Evolutionary conservation across 2,888 invertebrate genomes (phyloP).

Genomic region (Parnassius glacialis): DNA sequence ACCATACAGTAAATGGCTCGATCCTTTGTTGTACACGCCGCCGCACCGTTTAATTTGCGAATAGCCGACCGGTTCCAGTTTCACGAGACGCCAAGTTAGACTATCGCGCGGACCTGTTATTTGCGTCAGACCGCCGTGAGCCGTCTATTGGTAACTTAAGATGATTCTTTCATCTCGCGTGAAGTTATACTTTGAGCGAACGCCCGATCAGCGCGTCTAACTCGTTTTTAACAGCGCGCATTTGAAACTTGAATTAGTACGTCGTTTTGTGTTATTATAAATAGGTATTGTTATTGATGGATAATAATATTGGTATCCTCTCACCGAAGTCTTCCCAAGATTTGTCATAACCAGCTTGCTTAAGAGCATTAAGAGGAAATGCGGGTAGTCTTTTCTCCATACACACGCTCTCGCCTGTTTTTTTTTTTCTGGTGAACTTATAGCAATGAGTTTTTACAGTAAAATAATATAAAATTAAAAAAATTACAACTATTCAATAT

Average conservation of each 20-base stretch:
- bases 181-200: slow-evolving; percentile 50
- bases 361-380: no score
- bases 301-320: no score
- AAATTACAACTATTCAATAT: no score
- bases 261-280: neutral
- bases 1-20: slow-evolving; percentile 6
- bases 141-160: slow-evolving; percentile 51
- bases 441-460: no score
- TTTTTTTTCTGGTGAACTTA: no score
- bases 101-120: slow-evolving; percentile 50
- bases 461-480: no score
- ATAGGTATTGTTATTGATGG: no score
- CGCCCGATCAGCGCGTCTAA: slow-evolving; percentile 40
- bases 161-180: slow-evolving; percentile 55
- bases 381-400: no score
- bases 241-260: slow-evolving; percentile 6
- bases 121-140: slow-evolving; percentile 40
- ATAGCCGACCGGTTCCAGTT: slow-evolving; percentile 30
- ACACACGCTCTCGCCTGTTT: no score
- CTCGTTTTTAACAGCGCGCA: slow-evolving; percentile 34
- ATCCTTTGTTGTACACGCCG: slow-evolving; percentile 47
- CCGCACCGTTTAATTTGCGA: slow-evolving; percentile 34
- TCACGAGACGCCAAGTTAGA: slow-evolving; percentile 37
- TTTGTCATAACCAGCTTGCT: no score
- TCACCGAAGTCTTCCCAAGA: no score